Base-by-base conservation (phyloP, 2,797 vertebrate genomes). In the Pangasius djambal region DNA sequence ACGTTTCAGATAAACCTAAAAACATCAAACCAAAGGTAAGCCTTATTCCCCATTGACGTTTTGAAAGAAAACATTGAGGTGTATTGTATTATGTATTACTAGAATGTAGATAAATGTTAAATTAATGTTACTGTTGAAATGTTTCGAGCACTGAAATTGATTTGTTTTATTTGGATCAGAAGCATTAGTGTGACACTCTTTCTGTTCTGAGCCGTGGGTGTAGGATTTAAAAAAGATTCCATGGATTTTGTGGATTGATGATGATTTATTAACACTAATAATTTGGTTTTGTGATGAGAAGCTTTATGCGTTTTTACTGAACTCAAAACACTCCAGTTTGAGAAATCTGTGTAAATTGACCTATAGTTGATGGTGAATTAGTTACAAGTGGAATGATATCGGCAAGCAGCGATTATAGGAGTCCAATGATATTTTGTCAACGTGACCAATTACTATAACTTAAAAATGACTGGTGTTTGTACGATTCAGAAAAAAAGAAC, bases 1-100 rank as follows among this genome's bases (percentile, higher is more conserved):
- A 97, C 2, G 97, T 92, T 6, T 98, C 98, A 85, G 98, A 99
- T 91, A 99, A 98, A 93, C 93, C 96, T 87, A 99, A 97, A 95
- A 95, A 83, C 95, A 87, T 57, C 92, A 97, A 96, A 94, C 97
- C 98, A 25, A 99, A 99, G 98, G 98, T 99, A 97, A 93, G 97
- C 90, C 52, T 74, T 22, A 16, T 57, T 79, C 55, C 18, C 2
- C 40, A 5, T 25, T 48, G 44, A 18, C 65, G 18, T 31, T 67
- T 0, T 50, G 5, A 31, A 50, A 50, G 25, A 5, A 28, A 16
- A 37, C 18, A 72, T 9, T 18, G 44, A 20, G 40, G 34, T 72
- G 69, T 20, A 34, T 15, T 22, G 7, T 74, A 9, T 52, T 78
- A 55, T 8, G 13, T 31, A 37, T 59, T 18, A 10, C 6, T 34